Conservation (phyloP, 2,888 invertebrate species). For the Mamestra brassicae region DNA sequence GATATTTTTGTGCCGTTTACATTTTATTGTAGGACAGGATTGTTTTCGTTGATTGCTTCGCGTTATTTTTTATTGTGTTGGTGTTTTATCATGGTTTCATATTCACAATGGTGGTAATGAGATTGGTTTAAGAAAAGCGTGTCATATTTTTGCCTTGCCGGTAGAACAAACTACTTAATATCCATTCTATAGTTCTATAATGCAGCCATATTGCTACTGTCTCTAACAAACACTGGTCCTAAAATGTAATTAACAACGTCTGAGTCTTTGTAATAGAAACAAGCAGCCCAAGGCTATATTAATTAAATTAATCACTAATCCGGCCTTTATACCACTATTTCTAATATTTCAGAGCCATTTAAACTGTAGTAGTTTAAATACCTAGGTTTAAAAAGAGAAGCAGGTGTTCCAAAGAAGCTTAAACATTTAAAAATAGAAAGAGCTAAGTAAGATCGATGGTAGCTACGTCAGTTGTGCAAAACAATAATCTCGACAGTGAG, state of each 20-base stretch:
- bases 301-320: background rate
- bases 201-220: too few species aligned
- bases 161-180: background rate
- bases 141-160: background rate
- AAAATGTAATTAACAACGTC: conserved; percentile 1
- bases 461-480: conserved; percentile 38
- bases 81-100: conserved; percentile 23
- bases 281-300: background rate
- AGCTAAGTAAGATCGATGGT: conserved; percentile 47
- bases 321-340: conserved; percentile 5
- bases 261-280: conserved; percentile 1
- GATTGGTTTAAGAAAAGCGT: conserved; percentile 33
- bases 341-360: background rate
- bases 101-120: background rate
- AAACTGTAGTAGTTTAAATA: background rate
- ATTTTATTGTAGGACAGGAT: conserved; percentile 54
- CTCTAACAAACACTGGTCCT: background rate
- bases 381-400: conserved; percentile 1
- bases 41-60: conserved; percentile 39
- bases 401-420: conserved; percentile 24
- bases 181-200: background rate
- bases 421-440: conserved; percentile 21
- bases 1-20: conserved; percentile 65
- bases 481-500: conserved; percentile 59
- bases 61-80: conserved; percentile 43